These are phyloP conservation scores for Mactra quadrangularis DNA, from an alignment of 1,140 invertebrate species.

Conservation along the genomic window DNA sequence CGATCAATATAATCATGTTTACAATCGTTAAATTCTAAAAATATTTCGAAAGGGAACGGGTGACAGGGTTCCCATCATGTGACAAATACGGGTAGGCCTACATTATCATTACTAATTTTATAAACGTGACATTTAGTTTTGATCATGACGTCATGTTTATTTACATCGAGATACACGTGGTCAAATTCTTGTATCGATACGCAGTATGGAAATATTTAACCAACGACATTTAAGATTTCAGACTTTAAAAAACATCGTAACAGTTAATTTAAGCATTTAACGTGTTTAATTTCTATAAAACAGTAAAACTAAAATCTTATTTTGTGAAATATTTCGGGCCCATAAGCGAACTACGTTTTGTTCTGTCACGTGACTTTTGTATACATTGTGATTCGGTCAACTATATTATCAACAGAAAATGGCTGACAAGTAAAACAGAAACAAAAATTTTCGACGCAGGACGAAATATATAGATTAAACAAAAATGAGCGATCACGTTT, in stretches of 20 bases:
- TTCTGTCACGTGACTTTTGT: slow-evolving; percentile 37
- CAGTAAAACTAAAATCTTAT: background rate
- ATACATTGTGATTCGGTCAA: slow-evolving; percentile 26
- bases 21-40: too few relatives aligned
- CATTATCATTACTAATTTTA: slow-evolving; percentile 1
- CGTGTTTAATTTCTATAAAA: background rate
- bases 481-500: slow-evolving; percentile 31
- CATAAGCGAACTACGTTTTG: background rate
- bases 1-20: too few relatives aligned
- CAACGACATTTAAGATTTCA: background rate
- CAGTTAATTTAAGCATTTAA: background rate
- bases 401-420: slow-evolving; percentile 55
- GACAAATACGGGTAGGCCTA: too few relatives aligned
- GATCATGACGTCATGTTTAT: slow-evolving; percentile 46
- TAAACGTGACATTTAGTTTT: slow-evolving; percentile 15
- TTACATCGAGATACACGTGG: slow-evolving; percentile 45
- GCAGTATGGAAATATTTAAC: background rate
- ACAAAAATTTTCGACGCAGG: slow-evolving; percentile 37
- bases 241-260: background rate
- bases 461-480: background rate
- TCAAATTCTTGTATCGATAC: slow-evolving; percentile 26
- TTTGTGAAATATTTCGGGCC: background rate
- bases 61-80: too few relatives aligned
- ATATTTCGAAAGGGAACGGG: too few relatives aligned
- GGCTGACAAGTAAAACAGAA: slow-evolving; percentile 37